Evolutionary conservation across 2,888 invertebrate genomes (phyloP), one percentile per base, ranked within the genome.

Genomic region (Heliconius cydno): DNA sequence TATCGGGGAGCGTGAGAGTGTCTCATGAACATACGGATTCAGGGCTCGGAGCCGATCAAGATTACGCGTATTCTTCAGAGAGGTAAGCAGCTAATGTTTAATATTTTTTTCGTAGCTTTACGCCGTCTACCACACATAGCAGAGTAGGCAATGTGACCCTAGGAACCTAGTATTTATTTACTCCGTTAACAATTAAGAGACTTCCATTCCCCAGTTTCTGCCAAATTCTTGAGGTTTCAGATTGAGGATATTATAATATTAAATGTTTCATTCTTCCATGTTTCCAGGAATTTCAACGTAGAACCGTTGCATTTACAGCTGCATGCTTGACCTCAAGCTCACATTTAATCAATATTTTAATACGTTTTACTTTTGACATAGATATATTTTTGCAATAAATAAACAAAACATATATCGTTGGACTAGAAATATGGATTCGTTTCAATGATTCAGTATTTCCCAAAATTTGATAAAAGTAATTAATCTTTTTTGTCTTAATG

Each of bases 1-100:
- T 95, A 81, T 90, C 93, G 22, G 94, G 94, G 65, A 95, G 95
- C 83, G 91, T 96, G 25, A 90, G 96, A 82, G 96, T 96, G 60
- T 97, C 96, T 41, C 97, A 97, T 84, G 97, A 97, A 86, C 97
- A 97, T 86, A 97, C 97, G 0, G 97, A 97, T 90, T 97, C 97
- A 0, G 97, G 97, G 0, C 92, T 97, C 9, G 97, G 97, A 71
- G 97, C 96, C 28, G 97, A 97, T 90, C 97, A 97, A 89, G 97
- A 97, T 86, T 97, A 97, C 88, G 96, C 96, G 63, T 96, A 97
- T 90, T 96, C 96, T 82, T 96, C 96, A 52, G 96, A 96, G 91
- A 96, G 96, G 97, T 96, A 90, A 79, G 15, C 57, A 72, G 46
- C 22, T 30, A 67, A 57, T 13, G n/a, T 38, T 25, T 19, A 28